Evolutionary conservation across 2,888 invertebrate species (phyloP), one percentile per base, ranked within the genome.

Genomic region (Drosophila demipolita): DNA sequence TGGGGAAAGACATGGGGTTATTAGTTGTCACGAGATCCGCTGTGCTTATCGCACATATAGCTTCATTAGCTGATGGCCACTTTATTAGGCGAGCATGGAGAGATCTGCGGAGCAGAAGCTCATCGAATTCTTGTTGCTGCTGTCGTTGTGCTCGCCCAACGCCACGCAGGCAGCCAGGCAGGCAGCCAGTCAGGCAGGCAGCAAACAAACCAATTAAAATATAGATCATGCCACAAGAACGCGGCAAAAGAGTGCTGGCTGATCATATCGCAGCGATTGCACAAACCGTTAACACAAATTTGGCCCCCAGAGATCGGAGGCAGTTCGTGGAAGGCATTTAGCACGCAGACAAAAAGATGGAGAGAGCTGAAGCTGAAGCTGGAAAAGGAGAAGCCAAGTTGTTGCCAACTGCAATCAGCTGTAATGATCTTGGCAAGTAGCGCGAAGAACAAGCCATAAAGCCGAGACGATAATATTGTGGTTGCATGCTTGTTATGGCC

Each of bases 41-140:
- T 61, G 52, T 42, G 67, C 49, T 68, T 73, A 69, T 73, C 67
- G 57, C 71, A 48, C 65, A 63, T 70, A 84, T 85, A 85, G 87
- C 87, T 87, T 86, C 87, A 87, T 86, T 86, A 86, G 87, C 78
- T 83, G 83, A 86, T 86, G 80, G 85, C 68, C 82, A 75, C 81
- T 80, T 85, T 66, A 83, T 84, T 83, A 79, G 71, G 40, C 20
- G 58, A 54, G 52, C 36, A 29, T 36, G 45, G 45, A 4, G 45
- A 23, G 23, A 45, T 45, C 23, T 45, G 45, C 23, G 33, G 40
- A 33, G 54, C 35, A 63, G 45, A 45, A 55, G 63, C 45, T 57
- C 61, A 58, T 45, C 50, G 48, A 55, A 72, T 73, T 72, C 73
- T 66, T 59, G 33, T 32, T 33, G 29, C 48, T 33, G 29, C 48